phyloP scores from a whole-genome alignment of 2,797 vertebrate genomes.

The Spea hammondii region DNA sequence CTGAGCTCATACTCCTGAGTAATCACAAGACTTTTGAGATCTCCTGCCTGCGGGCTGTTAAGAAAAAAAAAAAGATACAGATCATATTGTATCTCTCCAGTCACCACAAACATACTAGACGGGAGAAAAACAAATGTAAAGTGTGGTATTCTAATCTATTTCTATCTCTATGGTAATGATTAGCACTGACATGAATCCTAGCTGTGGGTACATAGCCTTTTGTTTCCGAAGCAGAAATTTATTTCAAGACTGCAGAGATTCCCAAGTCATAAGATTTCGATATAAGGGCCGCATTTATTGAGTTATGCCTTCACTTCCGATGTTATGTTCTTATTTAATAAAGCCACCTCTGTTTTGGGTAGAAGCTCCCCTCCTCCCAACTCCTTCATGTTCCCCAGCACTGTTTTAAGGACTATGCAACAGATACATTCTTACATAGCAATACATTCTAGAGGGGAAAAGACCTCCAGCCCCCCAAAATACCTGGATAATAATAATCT shows the following conservation, averaged over 20 bases:
- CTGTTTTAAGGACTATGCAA: no score
- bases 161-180: background rate
- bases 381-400: no score
- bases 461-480: no score
- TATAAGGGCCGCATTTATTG: no score
- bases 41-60: slow-evolving; percentile 36
- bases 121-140: background rate
- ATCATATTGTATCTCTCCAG: slow-evolving; percentile 26
- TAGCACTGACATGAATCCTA: background rate
- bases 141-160: background rate
- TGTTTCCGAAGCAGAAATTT: background rate
- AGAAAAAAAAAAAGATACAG: slow-evolving; percentile 31
- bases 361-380: no score
- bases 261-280: background rate
- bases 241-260: no score
- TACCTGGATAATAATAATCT: no score
- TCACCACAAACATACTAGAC: slow-evolving; percentile 13
- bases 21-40: slow-evolving; percentile 39
- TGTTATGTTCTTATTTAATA: no score
- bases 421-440: no score
- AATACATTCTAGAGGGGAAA: no score
- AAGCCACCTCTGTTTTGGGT: no score
- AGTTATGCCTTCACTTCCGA: no score
- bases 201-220: background rate
- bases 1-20: background rate